Conservation (phyloP, 2,113 vertebrate species). For the Petromus typicus region DNA sequence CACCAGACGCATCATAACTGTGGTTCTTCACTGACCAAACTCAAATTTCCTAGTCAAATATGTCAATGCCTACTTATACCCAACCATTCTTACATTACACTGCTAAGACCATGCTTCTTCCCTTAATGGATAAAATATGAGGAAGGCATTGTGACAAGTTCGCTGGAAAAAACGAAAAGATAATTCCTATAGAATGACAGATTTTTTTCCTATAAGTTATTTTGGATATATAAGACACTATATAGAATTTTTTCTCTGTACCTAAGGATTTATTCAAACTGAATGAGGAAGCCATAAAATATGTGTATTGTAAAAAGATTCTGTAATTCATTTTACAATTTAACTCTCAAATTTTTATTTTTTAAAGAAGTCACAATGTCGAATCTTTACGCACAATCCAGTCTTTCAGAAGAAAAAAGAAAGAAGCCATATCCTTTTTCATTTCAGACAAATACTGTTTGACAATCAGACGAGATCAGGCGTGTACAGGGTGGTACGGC, state of each 20-base stretch:
- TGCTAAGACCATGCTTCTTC: not conserved
- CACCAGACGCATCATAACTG: not conserved
- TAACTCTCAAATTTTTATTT: not conserved
- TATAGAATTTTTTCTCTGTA: not conserved
- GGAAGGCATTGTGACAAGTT: not conserved
- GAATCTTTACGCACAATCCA: constrained; percentile 63
- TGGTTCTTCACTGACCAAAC: not conserved
- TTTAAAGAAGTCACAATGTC: constrained; percentile 59
- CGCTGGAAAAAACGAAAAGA: not conserved
- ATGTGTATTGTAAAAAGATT: not conserved
- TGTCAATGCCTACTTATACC: not conserved
- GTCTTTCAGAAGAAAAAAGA: constrained; percentile 65
- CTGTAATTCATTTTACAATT: not conserved
- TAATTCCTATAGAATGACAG: not conserved
- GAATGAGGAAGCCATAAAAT: not conserved
- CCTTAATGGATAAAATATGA: not conserved
- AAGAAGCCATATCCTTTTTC: constrained; percentile 67
- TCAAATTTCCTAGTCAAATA: not conserved
- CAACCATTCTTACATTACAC: constrained; percentile 10
- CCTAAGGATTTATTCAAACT: constrained; percentile 2
- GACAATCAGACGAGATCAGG: not conserved
- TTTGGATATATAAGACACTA: not conserved
- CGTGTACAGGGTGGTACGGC: no score
- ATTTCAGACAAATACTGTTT: constrained; percentile 74
- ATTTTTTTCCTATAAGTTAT: not conserved